Evolutionary conservation across 2,888 invertebrate species (phyloP).

Genomic region (Dasysyrphus albostriatus): DNA sequence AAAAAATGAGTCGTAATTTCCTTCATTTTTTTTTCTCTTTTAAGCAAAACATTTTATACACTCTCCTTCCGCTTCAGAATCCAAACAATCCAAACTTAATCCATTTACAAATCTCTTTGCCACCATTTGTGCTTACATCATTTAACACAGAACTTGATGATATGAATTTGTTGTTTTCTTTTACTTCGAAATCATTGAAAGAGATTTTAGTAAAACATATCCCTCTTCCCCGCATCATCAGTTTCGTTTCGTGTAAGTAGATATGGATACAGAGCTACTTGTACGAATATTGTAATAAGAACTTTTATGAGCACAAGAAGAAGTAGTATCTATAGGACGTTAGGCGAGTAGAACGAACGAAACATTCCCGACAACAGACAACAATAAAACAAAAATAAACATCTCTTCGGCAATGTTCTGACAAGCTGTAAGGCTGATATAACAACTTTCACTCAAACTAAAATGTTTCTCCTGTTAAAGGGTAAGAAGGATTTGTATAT

Average conservation of each 20-base stretch:
- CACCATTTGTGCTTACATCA: slow-evolving; percentile 50
- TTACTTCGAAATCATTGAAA: slow-evolving; percentile 8
- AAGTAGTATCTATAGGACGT: neutral
- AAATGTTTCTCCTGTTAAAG: slow-evolving; percentile 38
- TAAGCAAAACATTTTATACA: neutral
- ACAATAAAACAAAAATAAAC: slow-evolving; percentile 49
- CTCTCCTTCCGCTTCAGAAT: slow-evolving; percentile 12
- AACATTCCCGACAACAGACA: slow-evolving; percentile 40
- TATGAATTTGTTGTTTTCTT: slow-evolving; percentile 26
- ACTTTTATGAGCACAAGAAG: slow-evolving; percentile 42
- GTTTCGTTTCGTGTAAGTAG: slow-evolving; percentile 4
- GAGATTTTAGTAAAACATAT: slow-evolving; percentile 23
- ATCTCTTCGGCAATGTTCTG: slow-evolving; percentile 50
- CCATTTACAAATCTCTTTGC: slow-evolving; percentile 54
- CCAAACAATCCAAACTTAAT: slow-evolving; percentile 48
- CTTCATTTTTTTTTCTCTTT: slow-evolving; percentile 5
- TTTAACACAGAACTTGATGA: slow-evolving; percentile 50
- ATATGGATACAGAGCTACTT: slow-evolving; percentile 10
- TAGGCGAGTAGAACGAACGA: neutral
- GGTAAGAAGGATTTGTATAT: neutral
- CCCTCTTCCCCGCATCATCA: neutral
- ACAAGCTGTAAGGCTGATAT: slow-evolving; percentile 56
- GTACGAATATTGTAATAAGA: slow-evolving; percentile 55
- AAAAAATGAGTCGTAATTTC: neutral
- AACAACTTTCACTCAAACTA: slow-evolving; percentile 44